phyloP scores from a whole-genome alignment of 2,888 invertebrate genomes.

The Gerosis bhagava region DNA sequence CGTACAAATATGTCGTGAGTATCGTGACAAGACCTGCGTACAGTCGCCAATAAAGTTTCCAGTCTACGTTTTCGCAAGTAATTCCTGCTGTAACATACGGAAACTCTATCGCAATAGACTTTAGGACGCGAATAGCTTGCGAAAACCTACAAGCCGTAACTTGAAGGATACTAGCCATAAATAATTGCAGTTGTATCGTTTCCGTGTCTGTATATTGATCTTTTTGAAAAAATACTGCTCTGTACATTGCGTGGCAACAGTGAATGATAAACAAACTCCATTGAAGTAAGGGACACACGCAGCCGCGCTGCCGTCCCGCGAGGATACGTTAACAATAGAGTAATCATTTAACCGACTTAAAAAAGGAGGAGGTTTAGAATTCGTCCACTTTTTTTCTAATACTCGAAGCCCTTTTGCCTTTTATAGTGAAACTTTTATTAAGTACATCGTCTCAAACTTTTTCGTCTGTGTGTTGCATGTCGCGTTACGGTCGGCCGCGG shows the following conservation, averaged over 20 bases:
- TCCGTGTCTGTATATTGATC: conserved; percentile 45
- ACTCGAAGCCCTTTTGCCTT: no score
- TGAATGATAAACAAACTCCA: conserved; percentile 35
- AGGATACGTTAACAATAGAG: no score
- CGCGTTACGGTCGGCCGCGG: no score
- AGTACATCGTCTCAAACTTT: no score
- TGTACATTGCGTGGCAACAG: conserved; percentile 36
- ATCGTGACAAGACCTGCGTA: conserved; percentile 41
- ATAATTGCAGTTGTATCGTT: conserved; percentile 37
- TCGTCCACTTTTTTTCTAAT: no score
- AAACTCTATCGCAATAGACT: conserved; percentile 12
- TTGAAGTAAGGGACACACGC: no score
- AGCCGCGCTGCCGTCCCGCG: no score
- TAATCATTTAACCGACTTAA: no score
- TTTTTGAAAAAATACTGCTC: conserved; percentile 37
- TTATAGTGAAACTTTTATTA: no score
- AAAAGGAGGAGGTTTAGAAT: no score
- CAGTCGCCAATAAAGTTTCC: conserved; percentile 36
- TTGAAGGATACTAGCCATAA: conserved; percentile 33
- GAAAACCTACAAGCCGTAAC: conserved; percentile 20
- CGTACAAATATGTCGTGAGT: conserved; percentile 37
- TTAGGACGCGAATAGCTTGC: conserved; percentile 26
- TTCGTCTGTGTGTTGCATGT: no score
- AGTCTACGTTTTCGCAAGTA: conserved; percentile 30
- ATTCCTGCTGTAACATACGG: conserved; percentile 1